Base-by-base conservation (phyloP, 2,888 invertebrate genomes). In the Parascotia fuliginaria region DNA sequence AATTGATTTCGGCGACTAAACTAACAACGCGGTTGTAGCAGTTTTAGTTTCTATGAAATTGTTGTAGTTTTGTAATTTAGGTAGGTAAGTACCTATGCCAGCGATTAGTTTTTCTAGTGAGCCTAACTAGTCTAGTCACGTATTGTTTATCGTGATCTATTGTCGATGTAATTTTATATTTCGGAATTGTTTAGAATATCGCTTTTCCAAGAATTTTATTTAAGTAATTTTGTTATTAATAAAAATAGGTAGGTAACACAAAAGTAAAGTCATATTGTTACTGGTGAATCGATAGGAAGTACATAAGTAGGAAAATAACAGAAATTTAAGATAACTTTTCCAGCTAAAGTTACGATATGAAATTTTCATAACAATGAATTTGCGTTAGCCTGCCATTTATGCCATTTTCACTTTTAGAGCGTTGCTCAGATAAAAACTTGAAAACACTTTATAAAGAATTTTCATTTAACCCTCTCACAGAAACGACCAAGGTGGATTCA, bases 381-480 rank as follows among this genome's bases (percentile, higher is more conserved):
- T 32, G 19, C 29, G 37, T 15, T 41, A 15, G 34, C 34, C 37
- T 22, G 34, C 34, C 32, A 33, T 29, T 22, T 29, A 37, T 12
- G 28, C 12, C 36, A 39, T 12, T 27, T 27, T 32, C 28, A 43
- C 33, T 37, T 29, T n/a, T 50, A 55, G 22, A 46, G 31, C 36
- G 38, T 48, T 57, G 47, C 51, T 36, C 42, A 43, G 45, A 51
- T 39, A 57, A 64, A 62, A 62, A 53, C 41, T 43, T 39, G 47
- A 61, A 58, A 55, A 34, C 44, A 58, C 56, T 62, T 60, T 28
- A 19, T 32, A 46, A 71, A 72, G 63, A 68, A 70, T 72, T 69
- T 70, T 65, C 58, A 71, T 70, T 65, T 59, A 75, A 59, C 60
- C 53, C 51, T 60, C 57, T 49, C 56, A 51, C 49, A 59, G 51